Conservation (phyloP, 2,797 vertebrate genomes). For the Forpus xanthops region DNA sequence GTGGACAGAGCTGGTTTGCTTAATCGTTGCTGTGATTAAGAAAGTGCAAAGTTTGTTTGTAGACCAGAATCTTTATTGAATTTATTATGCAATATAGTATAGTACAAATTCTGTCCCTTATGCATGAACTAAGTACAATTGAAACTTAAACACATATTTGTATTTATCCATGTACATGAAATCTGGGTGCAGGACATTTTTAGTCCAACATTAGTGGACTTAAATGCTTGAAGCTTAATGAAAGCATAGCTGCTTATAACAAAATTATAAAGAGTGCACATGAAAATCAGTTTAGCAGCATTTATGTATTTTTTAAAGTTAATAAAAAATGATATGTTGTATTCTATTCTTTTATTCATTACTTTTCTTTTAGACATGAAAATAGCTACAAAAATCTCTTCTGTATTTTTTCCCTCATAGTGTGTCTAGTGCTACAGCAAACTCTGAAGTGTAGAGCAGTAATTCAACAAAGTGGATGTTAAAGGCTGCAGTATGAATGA, state of each 20-base stretch:
- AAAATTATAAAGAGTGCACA: neutral
- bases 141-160: neutral
- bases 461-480: neutral
- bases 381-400: neutral
- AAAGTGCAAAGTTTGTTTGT: neutral
- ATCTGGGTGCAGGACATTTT: neutral
- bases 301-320: neutral
- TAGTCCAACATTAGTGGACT: neutral
- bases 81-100: neutral
- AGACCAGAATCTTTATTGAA: neutral
- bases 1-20: neutral
- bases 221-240: neutral
- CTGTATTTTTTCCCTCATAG: neutral
- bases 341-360: neutral
- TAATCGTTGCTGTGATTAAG: neutral
- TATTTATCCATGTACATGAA: neutral
- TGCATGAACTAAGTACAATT: neutral
- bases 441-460: neutral
- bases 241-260: neutral
- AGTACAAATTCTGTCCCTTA: neutral
- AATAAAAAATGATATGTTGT: too few species aligned
- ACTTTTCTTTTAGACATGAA: neutral
- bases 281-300: neutral
- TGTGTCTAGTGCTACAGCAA: neutral
- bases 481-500: neutral